phyloP scores from a whole-genome alignment of 1,140 invertebrate genomes.

The Venturia canescens region DNA sequence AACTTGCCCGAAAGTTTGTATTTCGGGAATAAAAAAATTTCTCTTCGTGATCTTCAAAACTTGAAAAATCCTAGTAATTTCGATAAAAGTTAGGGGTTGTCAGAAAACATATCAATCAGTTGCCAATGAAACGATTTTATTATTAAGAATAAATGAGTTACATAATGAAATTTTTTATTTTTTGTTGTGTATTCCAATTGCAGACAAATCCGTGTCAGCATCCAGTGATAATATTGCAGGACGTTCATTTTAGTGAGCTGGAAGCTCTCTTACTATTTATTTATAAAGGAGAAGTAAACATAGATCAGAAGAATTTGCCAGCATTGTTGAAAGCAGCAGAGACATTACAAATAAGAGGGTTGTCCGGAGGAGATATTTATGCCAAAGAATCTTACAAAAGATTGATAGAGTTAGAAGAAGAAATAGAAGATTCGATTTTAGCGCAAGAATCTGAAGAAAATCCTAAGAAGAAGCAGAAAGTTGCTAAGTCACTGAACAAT shows the following conservation, averaged over 20 bases:
- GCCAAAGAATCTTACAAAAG: slow-evolving; percentile 70
- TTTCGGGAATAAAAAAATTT: too few species aligned
- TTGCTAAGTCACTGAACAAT: slow-evolving; percentile 60
- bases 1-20: too few species aligned
- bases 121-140: too few species aligned
- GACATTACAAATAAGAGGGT: slow-evolving; percentile 80
- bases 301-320: slow-evolving; percentile 81
- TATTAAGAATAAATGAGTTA: too few species aligned
- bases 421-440: slow-evolving; percentile 43
- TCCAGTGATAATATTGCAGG: slow-evolving; percentile 83
- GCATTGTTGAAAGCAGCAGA: slow-evolving; percentile 81
- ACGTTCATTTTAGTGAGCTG: slow-evolving; percentile 80
- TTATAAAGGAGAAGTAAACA: slow-evolving; percentile 84
- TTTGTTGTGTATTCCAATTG: slow-evolving; percentile 53
- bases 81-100: too few species aligned
- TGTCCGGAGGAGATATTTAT: slow-evolving; percentile 77
- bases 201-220: slow-evolving; percentile 83
- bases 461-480: slow-evolving; percentile 67
- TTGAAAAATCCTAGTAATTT: too few species aligned
- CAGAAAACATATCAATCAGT: too few species aligned
- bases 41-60: too few species aligned
- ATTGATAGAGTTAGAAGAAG: slow-evolving; percentile 63
- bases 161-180: slow-evolving; percentile 69
- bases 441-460: slow-evolving; percentile 21
- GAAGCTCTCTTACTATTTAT: slow-evolving; percentile 81